phyloP scores from a whole-genome alignment of 2,888 invertebrate species.

The Drosophila vallismaia region DNA sequence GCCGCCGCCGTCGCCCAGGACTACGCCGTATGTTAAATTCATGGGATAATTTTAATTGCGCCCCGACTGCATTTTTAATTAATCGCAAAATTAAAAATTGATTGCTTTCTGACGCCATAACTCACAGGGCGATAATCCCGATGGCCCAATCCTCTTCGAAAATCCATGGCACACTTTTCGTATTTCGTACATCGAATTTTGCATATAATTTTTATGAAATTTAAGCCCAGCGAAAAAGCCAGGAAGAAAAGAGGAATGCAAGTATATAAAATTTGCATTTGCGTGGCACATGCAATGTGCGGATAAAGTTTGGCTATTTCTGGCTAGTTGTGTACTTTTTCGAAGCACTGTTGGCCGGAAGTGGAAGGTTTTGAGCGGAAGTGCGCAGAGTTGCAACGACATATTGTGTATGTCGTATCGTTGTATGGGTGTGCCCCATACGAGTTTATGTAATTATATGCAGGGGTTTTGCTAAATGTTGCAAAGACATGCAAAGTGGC shows the following conservation, averaged over 20 bases:
- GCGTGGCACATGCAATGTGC: constrained; percentile 70
- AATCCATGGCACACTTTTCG: constrained; percentile 24
- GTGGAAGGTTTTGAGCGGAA: constrained; percentile 74
- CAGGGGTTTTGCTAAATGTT: constrained; percentile 56
- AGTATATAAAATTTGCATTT: constrained; percentile 50
- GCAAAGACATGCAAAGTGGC: constrained; percentile 50
- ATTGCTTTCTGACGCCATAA: constrained; percentile 69
- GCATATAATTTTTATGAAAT: constrained; percentile 22
- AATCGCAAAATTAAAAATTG: constrained; percentile 74
- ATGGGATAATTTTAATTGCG: constrained; percentile 63
- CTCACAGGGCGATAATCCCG: constrained; percentile 48
- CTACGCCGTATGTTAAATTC: constrained; percentile 38
- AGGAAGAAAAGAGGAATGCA: constrained; percentile 22
- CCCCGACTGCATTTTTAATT: constrained; percentile 69
- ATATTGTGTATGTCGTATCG: constrained; percentile 33
- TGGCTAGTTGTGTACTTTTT: constrained; percentile 54
- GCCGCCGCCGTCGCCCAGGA: constrained; percentile 5
- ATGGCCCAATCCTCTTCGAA: constrained; percentile 11
- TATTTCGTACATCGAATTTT: neutral
- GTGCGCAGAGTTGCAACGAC: constrained; percentile 64
- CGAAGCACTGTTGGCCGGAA: constrained; percentile 57
- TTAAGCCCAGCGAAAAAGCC: constrained; percentile 11
- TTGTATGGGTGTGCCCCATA: constrained; percentile 6
- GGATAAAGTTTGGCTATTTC: constrained; percentile 52
- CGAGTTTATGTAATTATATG: constrained; percentile 61